Base-by-base conservation (phyloP, 2,888 invertebrate species). In the Macrosoma leucophasiata region DNA sequence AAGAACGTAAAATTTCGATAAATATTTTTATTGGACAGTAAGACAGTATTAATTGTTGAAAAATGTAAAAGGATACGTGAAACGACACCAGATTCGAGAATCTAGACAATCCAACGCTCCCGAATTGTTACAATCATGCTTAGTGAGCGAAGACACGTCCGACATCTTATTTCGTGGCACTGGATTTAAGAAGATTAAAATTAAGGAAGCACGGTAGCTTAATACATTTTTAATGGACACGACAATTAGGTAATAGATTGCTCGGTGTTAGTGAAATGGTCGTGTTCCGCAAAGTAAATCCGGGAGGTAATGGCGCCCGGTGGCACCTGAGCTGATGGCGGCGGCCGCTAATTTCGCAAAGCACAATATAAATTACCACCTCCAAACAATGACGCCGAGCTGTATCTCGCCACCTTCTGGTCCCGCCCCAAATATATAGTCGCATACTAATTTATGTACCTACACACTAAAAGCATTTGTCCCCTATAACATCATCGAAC, bases 351-450 rank as follows among this genome's bases (percentile, higher is more conserved):
- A 79, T 79, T 76, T 73, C 60, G 60, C 63, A 61, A 67, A 76
- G 68, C 69, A 70, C 67, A 65, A 67, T 71, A 76, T 76, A 75
- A 77, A 78, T 77, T 75, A 78, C 70, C 52, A 55, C 45, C 56
- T 48, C 58, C 62, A 76, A 78, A 78, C 77, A 79, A 77, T 73
- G 73, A 72, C 64, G 65, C 45, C n/a, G n/a, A n/a, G n/a, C 36
- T 39, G 44, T 50, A 45, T 41, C 41, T 50, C 42, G 55, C n/a
- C 49, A 55, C 43, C 43, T 36, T 48, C 36, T 38, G 44, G 44
- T 59, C 33, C 40, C 39, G 24, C 29, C n/a, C 47, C 56, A 62
- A 67, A 70, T 66, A 62, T 62, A 59, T 61, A 58, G 58, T 60
- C 45, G 49, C 42, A 45, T 48, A 46, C 43, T 55, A 53, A 55